Evolutionary conservation across 1,140 invertebrate species (phyloP).

Genomic region (Himalopsyche phryganea): DNA sequence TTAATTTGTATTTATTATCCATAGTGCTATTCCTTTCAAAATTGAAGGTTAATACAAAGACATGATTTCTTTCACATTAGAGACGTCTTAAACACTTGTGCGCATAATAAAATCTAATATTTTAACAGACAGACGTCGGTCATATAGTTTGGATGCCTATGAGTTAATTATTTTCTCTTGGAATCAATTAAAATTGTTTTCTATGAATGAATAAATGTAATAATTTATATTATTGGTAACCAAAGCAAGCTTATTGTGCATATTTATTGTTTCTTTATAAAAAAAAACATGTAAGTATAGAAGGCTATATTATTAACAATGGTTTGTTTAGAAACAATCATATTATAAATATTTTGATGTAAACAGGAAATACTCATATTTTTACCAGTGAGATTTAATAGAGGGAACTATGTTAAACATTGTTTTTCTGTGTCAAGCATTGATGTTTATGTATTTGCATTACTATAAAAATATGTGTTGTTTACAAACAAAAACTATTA

Average conservation of each 20-base stretch:
- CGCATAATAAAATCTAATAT: no score
- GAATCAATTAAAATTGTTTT: no score
- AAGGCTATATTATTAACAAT: constrained; percentile 17
- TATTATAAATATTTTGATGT: constrained; percentile 23
- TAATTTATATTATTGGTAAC: constrained; percentile 22
- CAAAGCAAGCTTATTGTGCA: constrained; percentile 28
- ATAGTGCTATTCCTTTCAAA: no score
- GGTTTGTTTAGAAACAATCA: constrained; percentile 23
- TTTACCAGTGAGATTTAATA: constrained; percentile 18
- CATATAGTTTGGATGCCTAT: no score
- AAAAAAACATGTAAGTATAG: constrained; percentile 22
- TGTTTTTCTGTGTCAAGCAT: constrained; percentile 31
- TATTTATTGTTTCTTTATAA: constrained; percentile 28
- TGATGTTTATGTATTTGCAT: constrained; percentile 33
- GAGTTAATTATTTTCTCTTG: no score
- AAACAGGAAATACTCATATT: constrained; percentile 21
- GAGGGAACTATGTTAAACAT: constrained; percentile 19
- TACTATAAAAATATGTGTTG: constrained; percentile 31
- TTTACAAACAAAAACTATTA: constrained; percentile 26
- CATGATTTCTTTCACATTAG: no score
- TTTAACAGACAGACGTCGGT: no score
- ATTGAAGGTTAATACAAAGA: no score
- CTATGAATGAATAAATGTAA: no score
- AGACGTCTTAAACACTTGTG: no score
- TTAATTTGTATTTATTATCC: no score